These are phyloP conservation scores for Acropternis orthonyx DNA, from an alignment of 2,797 vertebrate species.

Conservation along the genomic window DNA sequence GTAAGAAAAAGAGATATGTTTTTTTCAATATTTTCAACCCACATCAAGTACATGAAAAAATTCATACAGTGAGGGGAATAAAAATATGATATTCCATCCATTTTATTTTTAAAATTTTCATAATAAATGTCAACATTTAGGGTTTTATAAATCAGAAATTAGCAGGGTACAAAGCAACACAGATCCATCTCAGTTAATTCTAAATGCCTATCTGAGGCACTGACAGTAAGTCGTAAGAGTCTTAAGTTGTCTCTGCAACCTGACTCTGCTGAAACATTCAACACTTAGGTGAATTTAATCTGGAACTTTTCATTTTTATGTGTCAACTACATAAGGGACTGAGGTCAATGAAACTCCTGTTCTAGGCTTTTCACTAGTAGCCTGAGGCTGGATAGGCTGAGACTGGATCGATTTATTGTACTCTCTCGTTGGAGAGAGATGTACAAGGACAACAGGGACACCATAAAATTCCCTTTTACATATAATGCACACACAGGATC, in stretches of 20 bases:
- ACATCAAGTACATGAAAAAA: background rate
- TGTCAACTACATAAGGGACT: background rate
- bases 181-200: background rate
- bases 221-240: background rate
- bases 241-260: background rate
- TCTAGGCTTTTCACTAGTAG: background rate
- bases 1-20: background rate
- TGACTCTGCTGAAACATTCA: background rate
- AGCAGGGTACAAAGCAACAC: background rate
- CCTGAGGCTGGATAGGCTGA: background rate
- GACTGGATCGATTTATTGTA: background rate
- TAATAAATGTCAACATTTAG: background rate
- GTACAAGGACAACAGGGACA: background rate
- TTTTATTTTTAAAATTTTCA: background rate
- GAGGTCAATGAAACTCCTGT: background rate
- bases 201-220: background rate
- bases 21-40: background rate
- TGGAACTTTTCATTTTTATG: background rate
- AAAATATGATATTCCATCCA: background rate
- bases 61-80: rapidly evolving
- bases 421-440: background rate
- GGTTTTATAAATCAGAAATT: background rate
- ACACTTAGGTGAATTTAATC: background rate
- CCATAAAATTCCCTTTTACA: background rate
- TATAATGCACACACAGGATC: background rate